Percentiles rank a stretch among this genome's conserved stretches.
Conservation (phyloP, 2,888 invertebrate species). For the Orthonychiurus folsomi region DNA sequence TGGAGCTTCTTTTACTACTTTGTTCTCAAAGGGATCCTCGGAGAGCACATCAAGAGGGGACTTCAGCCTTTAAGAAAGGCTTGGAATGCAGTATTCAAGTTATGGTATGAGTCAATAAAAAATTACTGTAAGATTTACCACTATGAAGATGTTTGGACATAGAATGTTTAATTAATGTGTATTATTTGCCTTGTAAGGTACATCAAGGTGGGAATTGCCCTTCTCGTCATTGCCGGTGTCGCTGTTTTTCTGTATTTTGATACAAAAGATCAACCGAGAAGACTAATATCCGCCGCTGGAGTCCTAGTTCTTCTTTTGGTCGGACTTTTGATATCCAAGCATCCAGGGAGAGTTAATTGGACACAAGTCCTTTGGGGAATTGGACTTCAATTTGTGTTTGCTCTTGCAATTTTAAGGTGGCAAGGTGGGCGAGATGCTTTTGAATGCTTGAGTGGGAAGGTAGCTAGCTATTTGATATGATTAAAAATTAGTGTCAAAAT, state of each 20-base stretch:
- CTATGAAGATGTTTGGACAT: too few relatives aligned
- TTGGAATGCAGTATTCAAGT: too few relatives aligned
- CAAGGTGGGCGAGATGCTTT: constrained; percentile 63
- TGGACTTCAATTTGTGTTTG: constrained; percentile 72
- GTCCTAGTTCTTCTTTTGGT: constrained; percentile 55
- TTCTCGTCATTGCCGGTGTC: constrained; percentile 42
- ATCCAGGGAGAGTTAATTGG: constrained; percentile 58
- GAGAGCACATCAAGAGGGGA: constrained; percentile 41
- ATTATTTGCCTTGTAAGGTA: constrained; percentile 16
- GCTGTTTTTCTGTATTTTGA: constrained; percentile 57
- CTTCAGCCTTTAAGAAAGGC: constrained; percentile 6
- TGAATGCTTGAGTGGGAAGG: constrained; percentile 54
- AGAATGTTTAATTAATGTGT: neutral
- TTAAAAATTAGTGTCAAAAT: too few relatives aligned
- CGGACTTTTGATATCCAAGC: constrained; percentile 56
- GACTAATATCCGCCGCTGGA: constrained; percentile 63
- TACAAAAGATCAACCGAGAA: constrained; percentile 50
- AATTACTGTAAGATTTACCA: too few relatives aligned
- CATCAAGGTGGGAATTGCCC: neutral
- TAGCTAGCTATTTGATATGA: too few relatives aligned
- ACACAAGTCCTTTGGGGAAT: constrained; percentile 70
- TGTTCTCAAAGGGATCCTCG: constrained; percentile 53
- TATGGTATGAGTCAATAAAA: too few relatives aligned
- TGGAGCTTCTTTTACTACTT: constrained; percentile 55
- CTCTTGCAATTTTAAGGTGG: constrained; percentile 77